A percentile compares a stretch with the other conserved stretches of the same genome.
Evolutionary conservation across 1,140 invertebrate genomes (phyloP).

Genomic region (Eriocheir sinensis): DNA sequence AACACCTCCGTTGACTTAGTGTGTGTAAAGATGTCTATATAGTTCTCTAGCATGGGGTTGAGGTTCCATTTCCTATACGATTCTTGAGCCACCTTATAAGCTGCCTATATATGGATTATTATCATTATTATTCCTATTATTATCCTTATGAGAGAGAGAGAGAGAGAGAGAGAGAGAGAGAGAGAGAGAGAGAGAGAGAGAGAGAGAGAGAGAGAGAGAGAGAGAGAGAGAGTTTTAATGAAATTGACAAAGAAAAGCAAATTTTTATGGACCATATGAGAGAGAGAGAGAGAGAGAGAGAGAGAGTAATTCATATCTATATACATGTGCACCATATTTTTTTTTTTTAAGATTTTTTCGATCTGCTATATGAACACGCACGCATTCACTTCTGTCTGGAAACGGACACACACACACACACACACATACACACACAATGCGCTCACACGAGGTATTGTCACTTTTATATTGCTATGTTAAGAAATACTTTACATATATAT

Average conservation of each 20-base stretch:
- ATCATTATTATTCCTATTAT: no score
- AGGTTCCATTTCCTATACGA: neutral
- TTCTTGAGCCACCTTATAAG: neutral
- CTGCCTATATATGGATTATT: neutral
- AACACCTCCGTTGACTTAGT: no score
- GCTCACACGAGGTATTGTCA: conserved; percentile 22
- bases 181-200: conserved; percentile 4
- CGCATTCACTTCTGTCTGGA: neutral
- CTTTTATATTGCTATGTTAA: neutral
- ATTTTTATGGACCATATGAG: no score
- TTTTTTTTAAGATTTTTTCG: neutral
- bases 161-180: conserved; percentile 4
- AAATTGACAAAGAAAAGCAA: no score
- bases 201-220: neutral
- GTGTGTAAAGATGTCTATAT: no score
- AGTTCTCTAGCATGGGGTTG: no score
- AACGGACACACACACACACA: neutral
- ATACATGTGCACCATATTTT: conserved; percentile 2
- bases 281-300: no score
- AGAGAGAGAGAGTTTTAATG: no score
- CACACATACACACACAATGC: conserved; percentile 20
- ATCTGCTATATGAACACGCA: neutral
- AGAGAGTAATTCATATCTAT: neutral
- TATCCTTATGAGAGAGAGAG: neutral
- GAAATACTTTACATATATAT: conserved; percentile 2